Evolutionary conservation across 2,888 invertebrate genomes (phyloP).

Genomic region (Tachina grossa): DNA sequence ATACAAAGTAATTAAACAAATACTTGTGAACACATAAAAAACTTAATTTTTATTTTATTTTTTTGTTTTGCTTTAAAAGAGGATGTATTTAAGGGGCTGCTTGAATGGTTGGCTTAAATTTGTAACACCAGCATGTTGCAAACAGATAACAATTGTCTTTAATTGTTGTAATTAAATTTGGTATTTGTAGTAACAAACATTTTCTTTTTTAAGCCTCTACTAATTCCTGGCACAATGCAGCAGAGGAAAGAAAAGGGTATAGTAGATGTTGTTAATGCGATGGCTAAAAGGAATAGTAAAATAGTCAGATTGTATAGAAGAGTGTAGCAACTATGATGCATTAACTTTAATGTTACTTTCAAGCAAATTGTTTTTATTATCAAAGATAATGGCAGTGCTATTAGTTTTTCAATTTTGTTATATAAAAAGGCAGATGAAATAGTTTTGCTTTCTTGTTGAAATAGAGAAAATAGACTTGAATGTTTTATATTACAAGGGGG

Average conservation of each 20-base stretch:
- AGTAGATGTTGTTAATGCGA: not conserved
- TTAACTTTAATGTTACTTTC: slow-evolving; percentile 38
- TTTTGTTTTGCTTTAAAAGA: not conserved
- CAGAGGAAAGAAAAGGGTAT: not conserved
- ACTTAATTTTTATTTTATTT: not conserved
- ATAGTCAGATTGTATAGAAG: not conserved
- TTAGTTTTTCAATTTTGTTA: not conserved
- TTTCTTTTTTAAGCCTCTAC: slow-evolving; percentile 36
- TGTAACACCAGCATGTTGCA: slow-evolving; percentile 48
- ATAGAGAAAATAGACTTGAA: not conserved
- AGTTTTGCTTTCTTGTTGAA: not conserved
- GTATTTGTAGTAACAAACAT: slow-evolving; percentile 59
- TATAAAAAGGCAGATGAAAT: not conserved
- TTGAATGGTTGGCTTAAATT: not conserved
- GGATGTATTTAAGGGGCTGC: not conserved
- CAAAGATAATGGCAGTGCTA: slow-evolving; percentile 21
- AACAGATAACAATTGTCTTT: slow-evolving; percentile 63
- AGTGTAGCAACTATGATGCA: slow-evolving; percentile 26
- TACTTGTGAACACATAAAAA: slow-evolving; percentile 27
- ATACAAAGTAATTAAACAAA: slow-evolving; percentile 28
- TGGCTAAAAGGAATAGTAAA: not conserved
- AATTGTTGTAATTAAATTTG: slow-evolving; percentile 66
- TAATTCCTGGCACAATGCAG: slow-evolving; percentile 33
- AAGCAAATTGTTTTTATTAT: slow-evolving; percentile 42
- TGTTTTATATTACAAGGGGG: not conserved